These are phyloP conservation scores for Pseudorasbora parva DNA, from an alignment of 2,113 vertebrate genomes.

Conservation along the genomic window DNA sequence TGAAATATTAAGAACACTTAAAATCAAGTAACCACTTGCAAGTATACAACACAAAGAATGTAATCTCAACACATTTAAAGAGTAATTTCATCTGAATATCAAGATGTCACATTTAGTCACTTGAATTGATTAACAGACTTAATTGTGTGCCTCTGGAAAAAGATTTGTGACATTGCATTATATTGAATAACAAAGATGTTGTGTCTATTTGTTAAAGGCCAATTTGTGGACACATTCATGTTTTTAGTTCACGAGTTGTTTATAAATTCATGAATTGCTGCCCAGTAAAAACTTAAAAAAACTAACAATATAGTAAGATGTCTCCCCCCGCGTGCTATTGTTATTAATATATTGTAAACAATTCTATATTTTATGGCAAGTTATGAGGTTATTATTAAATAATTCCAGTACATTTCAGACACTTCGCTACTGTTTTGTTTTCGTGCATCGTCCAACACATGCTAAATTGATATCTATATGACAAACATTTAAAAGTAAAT, in stretches of 20 bases:
- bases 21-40: neutral
- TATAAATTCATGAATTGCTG: no score
- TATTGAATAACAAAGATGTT: neutral
- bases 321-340: no score
- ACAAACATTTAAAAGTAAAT: neutral
- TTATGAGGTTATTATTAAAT: neutral
- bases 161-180: neutral
- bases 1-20: conserved; percentile 33
- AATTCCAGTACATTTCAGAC: neutral
- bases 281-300: no score
- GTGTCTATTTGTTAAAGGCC: neutral
- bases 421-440: neutral
- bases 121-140: neutral
- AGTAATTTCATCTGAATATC: neutral
- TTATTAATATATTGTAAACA: no score
- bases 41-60: neutral
- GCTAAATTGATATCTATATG: neutral
- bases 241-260: no score
- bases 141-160: neutral
- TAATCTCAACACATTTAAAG: no score
- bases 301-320: no score
- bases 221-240: conserved; percentile 1
- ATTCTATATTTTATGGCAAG: neutral
- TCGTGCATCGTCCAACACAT: neutral
- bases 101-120: neutral